Base-by-base conservation (phyloP, 2,888 invertebrate species). In the Torymus texanus region DNA sequence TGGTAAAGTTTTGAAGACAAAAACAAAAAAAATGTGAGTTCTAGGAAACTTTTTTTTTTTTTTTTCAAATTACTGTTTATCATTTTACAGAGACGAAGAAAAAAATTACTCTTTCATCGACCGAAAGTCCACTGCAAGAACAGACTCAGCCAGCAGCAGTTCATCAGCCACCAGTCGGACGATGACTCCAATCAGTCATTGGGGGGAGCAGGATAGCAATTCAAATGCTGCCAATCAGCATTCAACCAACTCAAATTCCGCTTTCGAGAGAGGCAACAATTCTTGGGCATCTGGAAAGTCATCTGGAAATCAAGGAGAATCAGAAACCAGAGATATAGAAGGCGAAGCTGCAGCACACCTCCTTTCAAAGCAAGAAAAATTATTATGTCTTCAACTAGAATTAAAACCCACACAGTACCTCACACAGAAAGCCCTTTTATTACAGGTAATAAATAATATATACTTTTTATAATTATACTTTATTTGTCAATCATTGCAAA, bases 341-440 rank as follows among this genome's bases (percentile, higher is more conserved):
- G 84, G 85, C 81, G 89, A 90, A 82, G 87, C 89, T 79, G 90
- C 90, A n/a, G 85, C 88, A 51, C 88, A 90, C 85, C 85, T 90
- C 72, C 86, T 90, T 68, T 89, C 89, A 62, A 89, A 88, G 81
- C 90, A 90, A 85, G 90, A 90, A 86, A 90, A 90, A 82, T 86
- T 85, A 53, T 85, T 90, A 79, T 90, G 90, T 81, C 86, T 90
- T 77, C 90, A 90, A 81, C 92, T 97, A 87, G 95, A 96, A 88
- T 92, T 97, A 88, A 94, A 95, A 85, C 96, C 97, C 82, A 94
- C 96, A 79, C 96, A 96, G 90, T 98, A 97, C 92, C 94, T 96
- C 85, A 96, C 97, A 3, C 92, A 97, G 90, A 98, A 98, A 91
- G 95, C 97, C 14, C 93, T 97, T 85, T 93, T 97, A 82, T 92